Conservation (phyloP, 2,888 invertebrate genomes). For the Eupithecia insigniata region DNA sequence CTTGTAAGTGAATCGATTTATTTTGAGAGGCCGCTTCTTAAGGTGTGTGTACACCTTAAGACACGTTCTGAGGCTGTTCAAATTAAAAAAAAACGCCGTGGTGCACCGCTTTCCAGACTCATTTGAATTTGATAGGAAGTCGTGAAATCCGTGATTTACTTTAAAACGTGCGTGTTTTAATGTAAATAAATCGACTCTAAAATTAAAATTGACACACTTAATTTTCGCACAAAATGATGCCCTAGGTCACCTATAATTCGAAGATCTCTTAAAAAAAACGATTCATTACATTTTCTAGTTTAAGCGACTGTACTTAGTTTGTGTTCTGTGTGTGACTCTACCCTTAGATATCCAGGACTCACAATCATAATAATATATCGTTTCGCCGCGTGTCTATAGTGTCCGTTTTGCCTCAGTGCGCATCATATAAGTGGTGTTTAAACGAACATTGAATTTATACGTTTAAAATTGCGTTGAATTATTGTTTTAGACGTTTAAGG, state of each 20-base stretch:
- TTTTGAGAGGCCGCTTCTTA: constrained; percentile 41
- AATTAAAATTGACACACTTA: neutral
- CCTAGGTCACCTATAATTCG: neutral
- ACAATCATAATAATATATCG: neutral
- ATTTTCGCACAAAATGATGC: neutral
- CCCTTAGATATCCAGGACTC: neutral
- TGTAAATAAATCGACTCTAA: neutral
- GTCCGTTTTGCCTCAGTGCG: neutral
- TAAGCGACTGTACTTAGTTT: neutral
- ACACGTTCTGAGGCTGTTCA: neutral
- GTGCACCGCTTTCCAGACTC: neutral
- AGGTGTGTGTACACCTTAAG: constrained; percentile 28
- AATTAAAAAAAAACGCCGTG: neutral
- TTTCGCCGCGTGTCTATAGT: neutral
- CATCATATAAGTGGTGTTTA: constrained; percentile 15
- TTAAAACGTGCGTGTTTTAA: neutral
- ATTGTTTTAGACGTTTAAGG: constrained; percentile 25
- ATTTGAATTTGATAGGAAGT: neutral
- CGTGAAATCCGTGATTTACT: too few species aligned
- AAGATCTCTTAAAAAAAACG: neutral
- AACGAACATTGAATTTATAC: constrained; percentile 23
- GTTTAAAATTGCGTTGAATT: constrained; percentile 33
- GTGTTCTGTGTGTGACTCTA: too few species aligned
- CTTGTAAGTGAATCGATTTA: constrained; percentile 56
- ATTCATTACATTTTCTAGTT: neutral